These are phyloP conservation scores for Tenthredo mesomela DNA, from an alignment of 2,888 invertebrate genomes.

Conservation along the genomic window DNA sequence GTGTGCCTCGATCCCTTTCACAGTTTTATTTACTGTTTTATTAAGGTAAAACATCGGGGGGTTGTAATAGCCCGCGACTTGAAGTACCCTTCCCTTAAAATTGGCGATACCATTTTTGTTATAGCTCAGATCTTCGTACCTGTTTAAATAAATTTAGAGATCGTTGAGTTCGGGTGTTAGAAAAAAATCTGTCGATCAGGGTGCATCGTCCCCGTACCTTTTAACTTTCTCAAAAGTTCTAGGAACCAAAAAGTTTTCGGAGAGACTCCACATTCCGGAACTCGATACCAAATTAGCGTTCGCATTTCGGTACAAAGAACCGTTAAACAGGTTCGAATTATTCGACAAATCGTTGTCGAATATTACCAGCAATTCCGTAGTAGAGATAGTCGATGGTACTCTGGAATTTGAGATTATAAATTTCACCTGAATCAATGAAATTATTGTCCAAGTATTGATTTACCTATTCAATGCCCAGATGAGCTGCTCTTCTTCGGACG, in stretches of 20 bases:
- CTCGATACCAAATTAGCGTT: constrained; percentile 65
- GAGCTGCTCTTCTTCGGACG: constrained; percentile 57
- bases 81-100: constrained; percentile 66
- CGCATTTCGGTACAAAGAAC: constrained; percentile 63
- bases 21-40: constrained; percentile 61
- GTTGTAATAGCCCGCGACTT: constrained; percentile 64
- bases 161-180: neutral
- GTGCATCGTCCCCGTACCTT: constrained; percentile 58
- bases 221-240: constrained; percentile 63
- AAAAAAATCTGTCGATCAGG: neutral
- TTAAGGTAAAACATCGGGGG: constrained; percentile 70
- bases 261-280: constrained; percentile 67
- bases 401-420: constrained; percentile 57
- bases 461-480: constrained; percentile 55
- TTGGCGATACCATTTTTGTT: constrained; percentile 59
- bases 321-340: constrained; percentile 63
- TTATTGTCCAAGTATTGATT: neutral
- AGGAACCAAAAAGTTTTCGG: constrained; percentile 67
- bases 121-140: constrained; percentile 60
- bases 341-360: constrained; percentile 58
- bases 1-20: constrained; percentile 63
- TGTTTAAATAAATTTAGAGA: constrained; percentile 48
- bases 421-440: neutral
- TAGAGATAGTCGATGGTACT: constrained; percentile 63
- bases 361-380: constrained; percentile 67